These are phyloP conservation scores for Cladopsammia gracilis DNA, from an alignment of 64 coral and sea anemone species.

Conservation along the genomic window DNA sequence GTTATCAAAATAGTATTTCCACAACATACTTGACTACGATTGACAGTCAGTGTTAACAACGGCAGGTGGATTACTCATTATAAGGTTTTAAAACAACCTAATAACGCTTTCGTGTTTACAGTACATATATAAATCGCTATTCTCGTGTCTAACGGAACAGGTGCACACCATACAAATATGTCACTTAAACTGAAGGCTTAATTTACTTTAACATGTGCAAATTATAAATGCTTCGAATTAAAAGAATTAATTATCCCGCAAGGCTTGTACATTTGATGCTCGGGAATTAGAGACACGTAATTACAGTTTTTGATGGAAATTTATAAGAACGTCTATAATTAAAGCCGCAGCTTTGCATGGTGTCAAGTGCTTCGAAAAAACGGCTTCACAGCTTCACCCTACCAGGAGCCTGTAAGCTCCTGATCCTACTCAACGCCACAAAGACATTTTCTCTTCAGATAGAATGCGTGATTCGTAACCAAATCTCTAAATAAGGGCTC, in stretches of 20 bases:
- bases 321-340: too few species aligned
- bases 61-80: not conserved
- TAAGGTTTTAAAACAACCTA: not conserved
- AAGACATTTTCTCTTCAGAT: not conserved
- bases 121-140: not conserved
- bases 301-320: not conserved
- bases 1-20: too few species aligned
- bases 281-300: not conserved
- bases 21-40: too few species aligned
- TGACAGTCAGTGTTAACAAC: not conserved
- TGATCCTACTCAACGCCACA: not conserved
- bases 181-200: not conserved
- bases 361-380: not conserved
- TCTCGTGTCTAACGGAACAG: not conserved
- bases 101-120: not conserved
- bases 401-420: too few species aligned
- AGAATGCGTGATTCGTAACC: conserved; percentile 36
- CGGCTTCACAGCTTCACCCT: not conserved
- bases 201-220: not conserved
- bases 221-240: not conserved
- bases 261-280: not conserved
- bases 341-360: not conserved
- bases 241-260: not conserved
- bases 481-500: not conserved
- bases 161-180: not conserved